phyloP scores from a whole-genome alignment of 2,113 vertebrate species.

The Atractosteus spatula region DNA sequence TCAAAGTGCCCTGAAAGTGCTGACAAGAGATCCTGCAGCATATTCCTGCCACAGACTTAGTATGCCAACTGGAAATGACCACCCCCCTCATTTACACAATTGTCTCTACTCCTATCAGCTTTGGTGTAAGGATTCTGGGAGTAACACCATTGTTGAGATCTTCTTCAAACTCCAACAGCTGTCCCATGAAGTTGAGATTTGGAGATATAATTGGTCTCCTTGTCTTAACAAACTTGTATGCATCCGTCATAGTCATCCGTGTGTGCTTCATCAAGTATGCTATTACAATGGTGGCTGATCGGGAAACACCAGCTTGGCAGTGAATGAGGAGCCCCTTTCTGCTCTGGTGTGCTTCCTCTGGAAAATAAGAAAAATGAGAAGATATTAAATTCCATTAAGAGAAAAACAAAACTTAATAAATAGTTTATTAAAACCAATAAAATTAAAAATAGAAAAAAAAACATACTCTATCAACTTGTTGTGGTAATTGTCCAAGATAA shows the following conservation, averaged over 20 bases:
- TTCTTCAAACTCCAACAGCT: constrained; percentile 96
- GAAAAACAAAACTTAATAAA: background rate
- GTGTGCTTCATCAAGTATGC: constrained; percentile 99
- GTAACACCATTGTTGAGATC: constrained; percentile 96
- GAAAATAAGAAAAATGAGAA: background rate
- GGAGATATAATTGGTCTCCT: constrained; percentile 97
- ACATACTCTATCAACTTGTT: background rate
- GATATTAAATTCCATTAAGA: background rate
- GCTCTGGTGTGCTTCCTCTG: constrained; percentile 96
- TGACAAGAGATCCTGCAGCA: background rate
- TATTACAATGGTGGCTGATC: constrained; percentile 96
- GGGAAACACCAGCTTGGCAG: constrained; percentile 95
- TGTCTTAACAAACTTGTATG: constrained; percentile 97
- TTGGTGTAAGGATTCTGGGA: constrained; percentile 92
- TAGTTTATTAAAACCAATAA: background rate
- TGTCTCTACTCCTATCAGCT: constrained; percentile 89
- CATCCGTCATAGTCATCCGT: constrained; percentile 98
- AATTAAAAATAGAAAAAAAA: background rate
- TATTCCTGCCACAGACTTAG: background rate
- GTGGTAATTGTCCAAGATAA: too few relatives aligned
- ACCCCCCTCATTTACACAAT: constrained; percentile 67
- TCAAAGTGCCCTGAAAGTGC: constrained; percentile 5
- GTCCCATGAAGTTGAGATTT: constrained; percentile 99
- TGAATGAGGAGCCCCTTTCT: constrained; percentile 93
- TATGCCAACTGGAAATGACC: too few relatives aligned